Evolutionary conservation across 2,113 vertebrate genomes (phyloP).

Genomic region (Corvus moneduloides): DNA sequence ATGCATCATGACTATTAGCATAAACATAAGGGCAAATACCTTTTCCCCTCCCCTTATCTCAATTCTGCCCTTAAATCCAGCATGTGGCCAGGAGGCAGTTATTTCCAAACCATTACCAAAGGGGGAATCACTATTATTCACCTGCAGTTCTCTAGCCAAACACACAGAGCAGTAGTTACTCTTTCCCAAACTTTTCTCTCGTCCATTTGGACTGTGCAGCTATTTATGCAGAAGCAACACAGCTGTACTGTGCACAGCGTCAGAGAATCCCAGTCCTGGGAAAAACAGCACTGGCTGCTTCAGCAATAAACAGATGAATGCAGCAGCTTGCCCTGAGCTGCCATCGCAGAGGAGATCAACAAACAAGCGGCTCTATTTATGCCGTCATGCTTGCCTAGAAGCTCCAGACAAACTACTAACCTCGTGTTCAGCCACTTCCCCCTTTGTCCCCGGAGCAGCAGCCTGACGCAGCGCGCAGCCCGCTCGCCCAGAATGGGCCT

Average conservation of each 20-base stretch:
- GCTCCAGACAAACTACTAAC: not conserved
- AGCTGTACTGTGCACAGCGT: accelerated
- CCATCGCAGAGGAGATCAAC: not conserved
- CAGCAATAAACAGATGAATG: not conserved
- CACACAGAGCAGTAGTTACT: not conserved
- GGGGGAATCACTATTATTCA: not conserved
- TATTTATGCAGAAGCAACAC: not conserved
- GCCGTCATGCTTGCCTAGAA: not conserved
- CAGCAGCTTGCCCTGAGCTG: constrained; percentile 2
- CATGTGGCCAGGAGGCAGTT: not conserved
- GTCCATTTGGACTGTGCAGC: not conserved
- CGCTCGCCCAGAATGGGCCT: not conserved
- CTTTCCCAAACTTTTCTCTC: not conserved
- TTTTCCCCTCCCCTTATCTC: accelerated
- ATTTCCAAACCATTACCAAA: not conserved
- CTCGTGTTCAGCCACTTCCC: constrained; percentile 6
- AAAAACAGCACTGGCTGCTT: not conserved
- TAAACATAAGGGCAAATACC: not conserved
- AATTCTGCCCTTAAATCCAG: not conserved
- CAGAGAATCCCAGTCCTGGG: not conserved
- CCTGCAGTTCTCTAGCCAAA: not conserved
- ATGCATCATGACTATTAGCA: not conserved
- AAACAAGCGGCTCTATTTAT: not conserved
- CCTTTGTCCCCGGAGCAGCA: not conserved
- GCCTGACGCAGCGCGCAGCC: not conserved